Evolutionary conservation across 23 tunicate species (phyloP).

Genomic region (Halocynthia roretzi): DNA sequence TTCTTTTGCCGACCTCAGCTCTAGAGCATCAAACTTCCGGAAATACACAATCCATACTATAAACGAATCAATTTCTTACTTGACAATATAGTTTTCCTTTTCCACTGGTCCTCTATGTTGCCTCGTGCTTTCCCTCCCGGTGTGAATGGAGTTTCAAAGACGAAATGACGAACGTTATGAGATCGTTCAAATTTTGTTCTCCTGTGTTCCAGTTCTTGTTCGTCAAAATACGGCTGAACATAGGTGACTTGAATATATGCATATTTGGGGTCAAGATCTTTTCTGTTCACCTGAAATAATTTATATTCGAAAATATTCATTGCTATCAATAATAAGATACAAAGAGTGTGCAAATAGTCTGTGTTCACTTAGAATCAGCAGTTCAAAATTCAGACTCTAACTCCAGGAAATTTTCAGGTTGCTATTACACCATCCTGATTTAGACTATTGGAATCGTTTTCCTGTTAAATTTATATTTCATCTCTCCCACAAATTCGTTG

Average conservation of each 20-base stretch:
- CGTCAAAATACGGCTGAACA: conserved; percentile 95
- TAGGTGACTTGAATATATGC: conserved; percentile 98
- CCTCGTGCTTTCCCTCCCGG: conserved; percentile 89
- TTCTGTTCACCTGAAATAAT: conserved; percentile 53
- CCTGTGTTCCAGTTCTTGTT: conserved; percentile 59
- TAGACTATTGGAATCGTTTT: too few species aligned
- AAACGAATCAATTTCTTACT: conserved; percentile 32
- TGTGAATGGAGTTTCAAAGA: conserved; percentile 97
- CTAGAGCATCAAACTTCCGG: too few species aligned
- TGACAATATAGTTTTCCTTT: conserved; percentile 80
- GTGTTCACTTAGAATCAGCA: too few species aligned
- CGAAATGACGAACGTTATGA: conserved; percentile 74
- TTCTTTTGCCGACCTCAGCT: too few species aligned
- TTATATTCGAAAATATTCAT: not conserved
- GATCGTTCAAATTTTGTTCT: conserved; percentile 66
- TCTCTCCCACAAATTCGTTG: too few species aligned
- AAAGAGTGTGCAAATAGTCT: too few species aligned
- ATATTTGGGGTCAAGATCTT: conserved; percentile 67
- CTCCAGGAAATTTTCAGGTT: too few species aligned
- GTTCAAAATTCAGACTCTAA: too few species aligned
- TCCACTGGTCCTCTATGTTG: conserved; percentile 95
- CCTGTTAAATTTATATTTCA: too few species aligned
- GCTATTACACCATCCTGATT: too few species aligned
- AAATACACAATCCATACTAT: too few species aligned
- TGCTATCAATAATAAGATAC: too few species aligned